These are phyloP conservation scores for Dasypus novemcinctus DNA, from an alignment of 2,113 vertebrate genomes.

Conservation along the genomic window DNA sequence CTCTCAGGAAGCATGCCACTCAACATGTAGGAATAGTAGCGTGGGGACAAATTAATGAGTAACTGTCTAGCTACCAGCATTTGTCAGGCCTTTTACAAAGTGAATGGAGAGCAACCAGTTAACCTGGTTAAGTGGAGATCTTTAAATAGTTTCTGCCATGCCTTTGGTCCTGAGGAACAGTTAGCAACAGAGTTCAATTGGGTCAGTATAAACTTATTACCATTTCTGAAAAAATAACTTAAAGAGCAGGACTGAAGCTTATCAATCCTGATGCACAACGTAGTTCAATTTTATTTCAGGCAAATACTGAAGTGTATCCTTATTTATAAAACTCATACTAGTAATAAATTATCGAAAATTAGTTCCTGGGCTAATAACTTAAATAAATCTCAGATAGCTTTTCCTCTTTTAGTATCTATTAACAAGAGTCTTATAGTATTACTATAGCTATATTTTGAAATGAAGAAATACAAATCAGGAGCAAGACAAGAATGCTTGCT, in stretches of 20 bases:
- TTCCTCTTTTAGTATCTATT: background rate
- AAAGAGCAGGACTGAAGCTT: background rate
- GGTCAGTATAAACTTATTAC: background rate
- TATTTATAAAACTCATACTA: background rate
- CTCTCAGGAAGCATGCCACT: background rate
- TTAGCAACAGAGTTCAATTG: background rate
- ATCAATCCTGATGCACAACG: background rate
- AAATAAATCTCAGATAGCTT: background rate
- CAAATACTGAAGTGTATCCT: background rate
- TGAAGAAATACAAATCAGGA: background rate
- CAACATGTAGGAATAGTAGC: background rate
- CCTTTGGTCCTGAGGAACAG: background rate
- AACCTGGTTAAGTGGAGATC: background rate
- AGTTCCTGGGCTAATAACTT: background rate
- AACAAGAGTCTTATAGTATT: background rate
- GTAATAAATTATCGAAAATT: background rate
- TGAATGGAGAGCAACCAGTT: background rate
- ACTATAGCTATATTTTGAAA: background rate
- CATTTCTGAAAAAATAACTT: background rate
- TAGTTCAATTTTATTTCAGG: slow-evolving; percentile 3
- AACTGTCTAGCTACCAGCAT: background rate
- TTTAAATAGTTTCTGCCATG: background rate
- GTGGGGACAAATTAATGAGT: background rate
- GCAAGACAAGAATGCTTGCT: background rate
- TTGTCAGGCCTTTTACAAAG: background rate